Conservation (phyloP, 2,888 invertebrate species). For the Ganaspis brasiliensis region DNA sequence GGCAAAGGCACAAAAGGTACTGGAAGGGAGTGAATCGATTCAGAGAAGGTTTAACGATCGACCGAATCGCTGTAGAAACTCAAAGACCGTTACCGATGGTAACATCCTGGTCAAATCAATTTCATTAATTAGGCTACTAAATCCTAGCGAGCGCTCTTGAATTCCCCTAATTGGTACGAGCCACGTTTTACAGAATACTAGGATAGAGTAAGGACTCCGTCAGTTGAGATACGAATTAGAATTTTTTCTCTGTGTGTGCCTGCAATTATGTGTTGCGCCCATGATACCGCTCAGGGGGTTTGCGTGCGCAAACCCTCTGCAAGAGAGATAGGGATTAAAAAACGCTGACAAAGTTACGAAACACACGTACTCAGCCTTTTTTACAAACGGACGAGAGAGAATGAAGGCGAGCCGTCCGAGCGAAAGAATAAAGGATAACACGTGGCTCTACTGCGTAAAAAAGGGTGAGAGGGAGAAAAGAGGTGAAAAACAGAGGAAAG, state of each 20-base stretch:
- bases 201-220: conserved; percentile 51
- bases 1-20: conserved; percentile 31
- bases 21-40: conserved; percentile 57
- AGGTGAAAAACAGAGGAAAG: not conserved
- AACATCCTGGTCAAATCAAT: conserved; percentile 73
- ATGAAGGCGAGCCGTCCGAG: conserved; percentile 31
- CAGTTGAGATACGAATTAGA: conserved; percentile 49
- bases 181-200: conserved; percentile 69
- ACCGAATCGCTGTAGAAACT: conserved; percentile 56
- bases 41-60: conserved; percentile 61
- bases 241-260: conserved; percentile 50
- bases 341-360: conserved; percentile 78
- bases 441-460: conserved; percentile 31
- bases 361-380: conserved; percentile 72
- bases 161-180: conserved; percentile 74
- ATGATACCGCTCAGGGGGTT: conserved; percentile 42
- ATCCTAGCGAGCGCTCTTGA: conserved; percentile 70
- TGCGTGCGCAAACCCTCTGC: too few relatives aligned
- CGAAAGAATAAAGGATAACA: conserved; percentile 43
- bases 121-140: conserved; percentile 78
- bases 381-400: conserved; percentile 47
- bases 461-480: conserved; percentile 27
- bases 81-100: conserved; percentile 63
- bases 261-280: conserved; percentile 45
- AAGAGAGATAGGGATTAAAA: conserved; percentile 70